These are phyloP conservation scores for Scortum barcoo DNA, from an alignment of 2,113 vertebrate species.

Conservation along the genomic window DNA sequence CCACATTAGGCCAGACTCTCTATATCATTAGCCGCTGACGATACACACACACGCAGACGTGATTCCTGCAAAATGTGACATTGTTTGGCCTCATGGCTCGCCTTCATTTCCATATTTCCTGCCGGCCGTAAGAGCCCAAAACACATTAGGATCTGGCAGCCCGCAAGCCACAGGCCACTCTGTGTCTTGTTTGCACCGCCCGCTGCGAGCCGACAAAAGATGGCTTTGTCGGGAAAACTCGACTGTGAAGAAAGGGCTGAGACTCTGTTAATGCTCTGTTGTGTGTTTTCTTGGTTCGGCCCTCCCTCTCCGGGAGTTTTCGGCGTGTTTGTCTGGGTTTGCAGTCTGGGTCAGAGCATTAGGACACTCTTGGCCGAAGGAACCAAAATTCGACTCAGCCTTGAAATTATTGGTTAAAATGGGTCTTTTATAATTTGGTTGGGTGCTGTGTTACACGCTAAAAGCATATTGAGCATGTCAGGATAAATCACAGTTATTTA, in stretches of 20 bases:
- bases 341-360: conserved; percentile 5
- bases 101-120: conserved; percentile 59
- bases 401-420: background rate
- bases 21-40: conserved; percentile 28
- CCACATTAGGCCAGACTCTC: conserved; percentile 22
- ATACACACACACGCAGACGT: conserved; percentile 3
- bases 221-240: conserved; percentile 63
- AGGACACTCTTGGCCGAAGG: conserved; percentile 3
- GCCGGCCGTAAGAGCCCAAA: conserved; percentile 32
- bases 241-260: conserved; percentile 26
- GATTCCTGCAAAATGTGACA: conserved; percentile 38
- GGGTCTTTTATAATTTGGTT: background rate
- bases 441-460: background rate
- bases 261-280: conserved; percentile 30
- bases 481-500: background rate
- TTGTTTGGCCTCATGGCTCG: conserved; percentile 34
- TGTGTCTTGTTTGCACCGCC: conserved; percentile 54
- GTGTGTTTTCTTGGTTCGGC: conserved; percentile 27
- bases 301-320: conserved; percentile 6
- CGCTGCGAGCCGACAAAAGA: conserved; percentile 70
- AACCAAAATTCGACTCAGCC: conserved; percentile 11
- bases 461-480: background rate
- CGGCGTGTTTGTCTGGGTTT: conserved; percentile 7
- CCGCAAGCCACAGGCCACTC: conserved; percentile 49
- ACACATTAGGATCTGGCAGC: conserved; percentile 34